Conservation (phyloP, 1,140 invertebrate species). For the Heterodera schachtii region DNA sequence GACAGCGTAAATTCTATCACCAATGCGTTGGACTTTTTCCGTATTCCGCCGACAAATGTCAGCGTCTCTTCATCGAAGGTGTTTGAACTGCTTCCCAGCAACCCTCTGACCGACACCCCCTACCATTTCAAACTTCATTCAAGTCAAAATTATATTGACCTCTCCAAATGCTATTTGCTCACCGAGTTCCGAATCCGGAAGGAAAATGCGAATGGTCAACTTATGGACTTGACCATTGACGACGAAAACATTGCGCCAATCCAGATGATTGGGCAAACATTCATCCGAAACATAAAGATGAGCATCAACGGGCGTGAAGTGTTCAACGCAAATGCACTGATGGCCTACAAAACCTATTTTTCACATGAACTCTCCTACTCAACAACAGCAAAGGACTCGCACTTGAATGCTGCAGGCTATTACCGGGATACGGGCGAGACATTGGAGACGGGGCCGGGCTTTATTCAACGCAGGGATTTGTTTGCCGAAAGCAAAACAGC, state of each 20-base stretch:
- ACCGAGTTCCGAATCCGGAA: slow-evolving; percentile 15
- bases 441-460: not conserved
- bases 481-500: too few relatives aligned
- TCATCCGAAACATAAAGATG: slow-evolving; percentile 3
- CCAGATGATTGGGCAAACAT: not conserved
- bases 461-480: too few relatives aligned
- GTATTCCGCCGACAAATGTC: slow-evolving; percentile 12
- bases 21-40: slow-evolving; percentile 10
- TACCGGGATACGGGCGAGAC: not conserved
- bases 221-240: not conserved
- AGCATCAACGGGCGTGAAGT: slow-evolving; percentile 1
- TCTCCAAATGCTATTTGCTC: not conserved
- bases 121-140: slow-evolving; percentile 20
- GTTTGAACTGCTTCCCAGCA: slow-evolving; percentile 10
- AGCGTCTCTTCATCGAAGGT: slow-evolving; percentile 7
- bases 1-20: slow-evolving; percentile 4
- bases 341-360: slow-evolving; percentile 16
- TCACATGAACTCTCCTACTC: slow-evolving; percentile 8
- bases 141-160: slow-evolving; percentile 11
- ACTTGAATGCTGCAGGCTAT: slow-evolving; percentile 9
- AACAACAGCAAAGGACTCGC: slow-evolving; percentile 6
- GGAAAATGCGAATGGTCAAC: not conserved
- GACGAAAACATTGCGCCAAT: slow-evolving; percentile 10
- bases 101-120: slow-evolving; percentile 7
- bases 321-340: slow-evolving; percentile 9